Evolutionary conservation across 2,888 invertebrate genomes (phyloP).

Genomic region (Nymphalis c-album): DNA sequence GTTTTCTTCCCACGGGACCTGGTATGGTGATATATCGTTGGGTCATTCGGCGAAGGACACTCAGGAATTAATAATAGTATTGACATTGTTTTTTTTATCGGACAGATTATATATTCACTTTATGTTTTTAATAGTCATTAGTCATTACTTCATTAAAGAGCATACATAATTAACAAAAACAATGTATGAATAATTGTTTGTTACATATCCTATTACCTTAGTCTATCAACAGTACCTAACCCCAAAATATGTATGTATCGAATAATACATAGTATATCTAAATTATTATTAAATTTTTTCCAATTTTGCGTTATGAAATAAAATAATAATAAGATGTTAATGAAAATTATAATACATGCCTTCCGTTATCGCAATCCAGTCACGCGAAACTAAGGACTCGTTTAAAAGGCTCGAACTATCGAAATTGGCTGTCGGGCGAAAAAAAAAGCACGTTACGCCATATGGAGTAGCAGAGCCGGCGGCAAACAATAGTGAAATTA

Average conservation of each 20-base stretch:
- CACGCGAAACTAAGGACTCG: conserved; percentile 68
- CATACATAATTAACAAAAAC: too few species aligned
- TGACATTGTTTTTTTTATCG: conserved; percentile 25
- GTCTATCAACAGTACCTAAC: too few species aligned
- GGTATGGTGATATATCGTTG: conserved; percentile 37
- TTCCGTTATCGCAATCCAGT: conserved; percentile 49
- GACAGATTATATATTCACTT: background rate
- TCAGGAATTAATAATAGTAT: conserved; percentile 28
- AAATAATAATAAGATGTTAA: conserved; percentile 20
- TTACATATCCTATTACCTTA: too few species aligned
- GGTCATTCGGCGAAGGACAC: conserved; percentile 45
- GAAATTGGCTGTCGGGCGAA: conserved; percentile 65
- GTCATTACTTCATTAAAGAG: background rate
- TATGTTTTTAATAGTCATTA: background rate
- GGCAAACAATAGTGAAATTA: conserved; percentile 80
- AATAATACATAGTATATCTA: background rate
- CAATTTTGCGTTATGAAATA: conserved; percentile 19
- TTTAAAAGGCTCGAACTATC: conserved; percentile 55
- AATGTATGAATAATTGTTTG: too few species aligned
- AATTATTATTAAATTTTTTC: background rate
- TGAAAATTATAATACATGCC: conserved; percentile 35
- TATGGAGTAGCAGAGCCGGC: conserved; percentile 70
- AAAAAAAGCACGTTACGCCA: conserved; percentile 76
- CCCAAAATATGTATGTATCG: background rate
- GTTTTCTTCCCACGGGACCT: conserved; percentile 74